Percentiles rank a stretch among this genome's conserved stretches.
These are phyloP conservation scores for Drosophila kambysellisi DNA, from an alignment of 2,888 invertebrate species.

Conservation along the genomic window DNA sequence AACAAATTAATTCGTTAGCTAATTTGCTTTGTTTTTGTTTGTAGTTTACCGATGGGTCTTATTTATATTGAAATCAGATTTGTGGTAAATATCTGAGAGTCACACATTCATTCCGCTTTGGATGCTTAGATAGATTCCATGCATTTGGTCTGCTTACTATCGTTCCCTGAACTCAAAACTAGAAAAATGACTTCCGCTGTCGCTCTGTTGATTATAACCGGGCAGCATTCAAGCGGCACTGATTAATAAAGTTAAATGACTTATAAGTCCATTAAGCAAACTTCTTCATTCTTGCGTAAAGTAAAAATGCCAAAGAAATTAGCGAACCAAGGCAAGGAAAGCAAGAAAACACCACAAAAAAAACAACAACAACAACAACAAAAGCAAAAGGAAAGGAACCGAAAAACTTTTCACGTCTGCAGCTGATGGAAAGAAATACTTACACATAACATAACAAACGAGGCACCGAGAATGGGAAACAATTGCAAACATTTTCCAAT, in stretches of 20 bases:
- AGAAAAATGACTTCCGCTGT: constrained; percentile 3
- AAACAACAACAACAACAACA: constrained; percentile 13
- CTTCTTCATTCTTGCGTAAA: constrained; percentile 72
- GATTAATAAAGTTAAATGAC: constrained; percentile 75
- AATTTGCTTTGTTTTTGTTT: not conserved
- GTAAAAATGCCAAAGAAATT: constrained; percentile 71
- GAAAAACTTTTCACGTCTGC: constrained; percentile 66
- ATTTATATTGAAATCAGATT: not conserved
- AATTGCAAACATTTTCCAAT: constrained; percentile 67
- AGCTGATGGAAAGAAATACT: constrained; percentile 71
- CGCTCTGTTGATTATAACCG: constrained; percentile 13
- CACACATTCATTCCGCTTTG: not conserved
- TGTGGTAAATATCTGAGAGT: not conserved
- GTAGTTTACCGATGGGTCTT: accelerated
- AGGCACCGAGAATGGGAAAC: constrained; percentile 44
- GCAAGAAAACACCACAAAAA: constrained; percentile 3
- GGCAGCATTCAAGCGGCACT: constrained; percentile 67
- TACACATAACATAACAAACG: constrained; percentile 62
- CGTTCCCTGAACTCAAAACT: constrained; percentile 39
- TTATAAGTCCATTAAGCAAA: constrained; percentile 75
- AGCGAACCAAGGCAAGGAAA: constrained; percentile 47
- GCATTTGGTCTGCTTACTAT: constrained; percentile 11
- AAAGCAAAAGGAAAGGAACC: not conserved
- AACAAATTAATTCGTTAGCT: not conserved
- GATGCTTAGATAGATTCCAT: not conserved